Percentiles rank a stretch among this genome's conserved stretches.
Conservation (phyloP, 2,113 vertebrate genomes). For the Recurvirostra avosetta region DNA sequence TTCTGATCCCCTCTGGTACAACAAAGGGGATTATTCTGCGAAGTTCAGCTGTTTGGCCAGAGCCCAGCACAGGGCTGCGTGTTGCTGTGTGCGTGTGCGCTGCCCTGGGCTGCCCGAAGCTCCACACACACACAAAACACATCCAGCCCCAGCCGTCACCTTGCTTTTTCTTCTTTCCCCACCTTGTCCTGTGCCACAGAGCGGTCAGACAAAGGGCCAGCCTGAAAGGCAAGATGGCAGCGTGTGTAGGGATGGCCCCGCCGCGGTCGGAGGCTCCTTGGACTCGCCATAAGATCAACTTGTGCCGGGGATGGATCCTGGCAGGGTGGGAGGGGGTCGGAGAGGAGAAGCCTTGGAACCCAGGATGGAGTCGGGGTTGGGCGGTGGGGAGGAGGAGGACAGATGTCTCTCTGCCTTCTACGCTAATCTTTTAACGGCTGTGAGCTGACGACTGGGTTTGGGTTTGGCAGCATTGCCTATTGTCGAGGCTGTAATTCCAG, state of each 20-base stretch:
- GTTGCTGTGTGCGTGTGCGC: not conserved
- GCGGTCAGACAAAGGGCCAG: not conserved
- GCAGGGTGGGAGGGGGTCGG: too few relatives aligned
- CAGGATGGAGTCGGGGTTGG: not conserved
- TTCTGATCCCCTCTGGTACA: not conserved
- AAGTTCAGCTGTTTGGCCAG: slow-evolving; percentile 15
- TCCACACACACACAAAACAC: fast-evolving
- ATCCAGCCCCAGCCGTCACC: fast-evolving
- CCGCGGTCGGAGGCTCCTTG: fast-evolving
- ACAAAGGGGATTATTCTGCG: slow-evolving; percentile 38
- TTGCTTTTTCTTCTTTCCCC: not conserved
- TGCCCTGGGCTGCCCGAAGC: not conserved
- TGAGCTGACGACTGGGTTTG: not conserved
- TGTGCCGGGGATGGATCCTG: not conserved
- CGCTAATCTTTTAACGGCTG: not conserved
- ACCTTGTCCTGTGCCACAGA: fast-evolving
- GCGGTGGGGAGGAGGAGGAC: not conserved
- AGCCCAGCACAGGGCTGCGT: not conserved
- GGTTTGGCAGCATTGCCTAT: not conserved
- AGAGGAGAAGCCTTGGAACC: not conserved
- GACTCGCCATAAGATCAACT: fast-evolving
- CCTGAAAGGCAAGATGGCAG: not conserved
- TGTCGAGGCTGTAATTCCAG: not conserved
- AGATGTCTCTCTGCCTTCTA: not conserved
- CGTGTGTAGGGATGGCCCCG: fast-evolving